Percentiles rank a stretch among this genome's conserved stretches.
These are phyloP conservation scores for Sebastes fasciatus DNA, from an alignment of 2,113 vertebrate species.

Conservation along the genomic window DNA sequence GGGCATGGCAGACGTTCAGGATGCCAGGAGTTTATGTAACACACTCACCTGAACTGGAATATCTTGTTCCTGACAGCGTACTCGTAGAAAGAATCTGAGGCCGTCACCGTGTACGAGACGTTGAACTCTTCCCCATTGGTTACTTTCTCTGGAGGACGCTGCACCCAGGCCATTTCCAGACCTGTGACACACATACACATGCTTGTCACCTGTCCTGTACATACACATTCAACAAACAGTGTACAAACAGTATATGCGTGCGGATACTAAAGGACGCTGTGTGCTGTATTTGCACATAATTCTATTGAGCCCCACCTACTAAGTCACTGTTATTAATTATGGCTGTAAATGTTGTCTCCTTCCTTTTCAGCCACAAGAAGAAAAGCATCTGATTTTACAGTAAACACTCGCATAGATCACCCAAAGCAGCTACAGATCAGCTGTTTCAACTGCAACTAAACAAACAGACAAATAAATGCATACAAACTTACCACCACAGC, in stretches of 20 bases:
- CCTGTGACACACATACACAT: conserved; percentile 62
- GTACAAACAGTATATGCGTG: not conserved
- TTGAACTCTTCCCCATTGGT: conserved; percentile 84
- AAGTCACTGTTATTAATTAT: not conserved
- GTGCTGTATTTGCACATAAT: not conserved
- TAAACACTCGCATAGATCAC: not conserved
- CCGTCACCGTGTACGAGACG: conserved; percentile 80
- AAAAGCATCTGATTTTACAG: conserved; percentile 9
- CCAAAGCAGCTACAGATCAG: not conserved
- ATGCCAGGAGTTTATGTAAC: conserved; percentile 24
- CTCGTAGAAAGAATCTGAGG: conserved; percentile 82
- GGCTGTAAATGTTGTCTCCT: not conserved
- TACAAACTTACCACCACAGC: conserved; percentile 74
- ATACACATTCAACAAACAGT: not conserved
- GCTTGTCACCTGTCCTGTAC: not conserved
- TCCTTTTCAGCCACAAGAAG: not conserved
- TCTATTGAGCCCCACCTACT: not conserved
- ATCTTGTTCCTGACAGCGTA: conserved; percentile 81
- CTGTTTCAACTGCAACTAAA: not conserved
- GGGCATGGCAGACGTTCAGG: not conserved
- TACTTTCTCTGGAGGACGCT: conserved; percentile 81
- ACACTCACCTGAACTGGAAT: conserved; percentile 81
- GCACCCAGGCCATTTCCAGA: conserved; percentile 84
- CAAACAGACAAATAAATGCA: not conserved
- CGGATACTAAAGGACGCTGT: not conserved